A percentile compares a stretch with the other conserved stretches of the same genome.
Conservation (phyloP, 2,888 invertebrate genomes). For the Hemicrepidius hirtus region DNA sequence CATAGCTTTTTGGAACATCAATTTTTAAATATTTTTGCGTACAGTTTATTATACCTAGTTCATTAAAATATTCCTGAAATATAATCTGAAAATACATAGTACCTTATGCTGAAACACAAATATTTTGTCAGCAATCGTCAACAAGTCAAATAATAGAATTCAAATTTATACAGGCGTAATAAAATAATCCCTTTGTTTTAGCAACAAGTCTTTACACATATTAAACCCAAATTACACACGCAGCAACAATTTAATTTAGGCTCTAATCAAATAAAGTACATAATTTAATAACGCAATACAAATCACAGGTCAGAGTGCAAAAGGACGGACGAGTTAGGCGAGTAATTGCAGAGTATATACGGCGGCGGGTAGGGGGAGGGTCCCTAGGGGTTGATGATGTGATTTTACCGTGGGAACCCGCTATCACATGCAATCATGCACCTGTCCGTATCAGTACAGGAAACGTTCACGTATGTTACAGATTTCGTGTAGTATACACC, state of each 20-base stretch:
- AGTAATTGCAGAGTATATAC: conserved; percentile 52
- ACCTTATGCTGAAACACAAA: no score
- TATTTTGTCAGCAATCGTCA: neutral
- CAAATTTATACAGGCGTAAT: conserved; percentile 5
- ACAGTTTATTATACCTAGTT: no score
- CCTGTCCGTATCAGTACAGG: conserved; percentile 59
- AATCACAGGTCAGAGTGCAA: conserved; percentile 55
- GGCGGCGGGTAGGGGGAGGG: conserved; percentile 53
- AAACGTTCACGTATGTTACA: conserved; percentile 50
- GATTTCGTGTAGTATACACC: conserved; percentile 55
- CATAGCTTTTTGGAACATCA: no score
- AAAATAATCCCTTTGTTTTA: conserved; percentile 39
- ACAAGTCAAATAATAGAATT: conserved; percentile 5
- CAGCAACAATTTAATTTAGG: conserved; percentile 53
- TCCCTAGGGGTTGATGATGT: conserved; percentile 62
- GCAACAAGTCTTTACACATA: conserved; percentile 40
- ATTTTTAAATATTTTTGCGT: no score
- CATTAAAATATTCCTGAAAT: no score
- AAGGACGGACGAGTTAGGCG: conserved; percentile 51
- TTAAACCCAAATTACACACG: conserved; percentile 49
- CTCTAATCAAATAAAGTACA: conserved; percentile 55
- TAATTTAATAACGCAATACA: conserved; percentile 54
- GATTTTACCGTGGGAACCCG: conserved; percentile 66
- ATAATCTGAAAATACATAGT: no score
- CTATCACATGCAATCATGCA: conserved; percentile 60